Percentiles rank a stretch among this genome's conserved stretches.
phyloP scores from a whole-genome alignment of 2,113 vertebrate species.

The Theropithecus gelada region DNA sequence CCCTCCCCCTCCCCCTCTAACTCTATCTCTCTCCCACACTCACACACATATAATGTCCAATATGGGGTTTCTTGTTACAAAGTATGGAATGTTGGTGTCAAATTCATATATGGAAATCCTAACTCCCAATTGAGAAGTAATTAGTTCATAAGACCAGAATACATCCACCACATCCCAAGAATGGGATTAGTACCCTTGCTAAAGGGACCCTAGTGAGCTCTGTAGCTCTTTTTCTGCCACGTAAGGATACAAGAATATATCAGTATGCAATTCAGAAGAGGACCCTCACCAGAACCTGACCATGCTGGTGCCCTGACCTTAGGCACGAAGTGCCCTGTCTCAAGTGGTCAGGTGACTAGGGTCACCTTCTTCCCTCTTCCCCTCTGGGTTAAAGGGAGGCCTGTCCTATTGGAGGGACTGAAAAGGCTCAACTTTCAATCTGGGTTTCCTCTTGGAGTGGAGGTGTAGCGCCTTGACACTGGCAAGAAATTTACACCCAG shows the following conservation, averaged over 20 bases:
- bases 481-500: not conserved
- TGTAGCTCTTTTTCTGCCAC: not conserved
- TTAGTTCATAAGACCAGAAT: not conserved
- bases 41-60: not conserved
- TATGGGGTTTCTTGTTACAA: not conserved
- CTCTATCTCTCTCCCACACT: not conserved
- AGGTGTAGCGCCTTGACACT: not conserved
- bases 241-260: not conserved
- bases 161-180: not conserved
- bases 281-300: not conserved
- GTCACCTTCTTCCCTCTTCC: not conserved
- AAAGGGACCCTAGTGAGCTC: too few species aligned
- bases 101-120: not conserved
- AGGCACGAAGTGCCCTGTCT: rapidly evolving
- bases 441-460: not conserved
- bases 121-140: not conserved
- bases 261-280: not conserved
- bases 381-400: not conserved
- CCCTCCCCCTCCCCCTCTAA: not conserved
- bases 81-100: not conserved
- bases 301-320: not conserved
- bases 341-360: not conserved
- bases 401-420: not conserved
- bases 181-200: not conserved
- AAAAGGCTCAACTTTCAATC: not conserved